Percentiles rank a stretch among this genome's conserved stretches.
Evolutionary conservation across 2,113 vertebrate genomes (phyloP).

Genomic region (Callaeas wilsoni): DNA sequence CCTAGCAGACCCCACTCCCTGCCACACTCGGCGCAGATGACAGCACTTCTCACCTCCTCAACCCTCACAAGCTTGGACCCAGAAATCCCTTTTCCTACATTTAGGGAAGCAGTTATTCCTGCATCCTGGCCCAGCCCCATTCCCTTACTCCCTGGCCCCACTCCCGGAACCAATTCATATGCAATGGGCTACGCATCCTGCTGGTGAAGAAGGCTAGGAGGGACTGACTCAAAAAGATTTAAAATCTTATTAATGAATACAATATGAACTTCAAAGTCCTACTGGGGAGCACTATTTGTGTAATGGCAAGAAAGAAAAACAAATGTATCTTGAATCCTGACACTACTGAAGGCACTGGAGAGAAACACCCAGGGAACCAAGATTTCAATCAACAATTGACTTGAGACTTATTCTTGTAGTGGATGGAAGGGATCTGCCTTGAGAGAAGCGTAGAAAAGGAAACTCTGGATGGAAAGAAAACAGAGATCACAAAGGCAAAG

Average conservation of each 20-base stretch:
- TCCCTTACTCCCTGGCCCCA: neutral
- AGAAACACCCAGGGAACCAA: conserved; percentile 6
- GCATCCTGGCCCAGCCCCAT: neutral
- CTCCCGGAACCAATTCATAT: conserved; percentile 32
- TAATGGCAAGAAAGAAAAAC: conserved; percentile 53
- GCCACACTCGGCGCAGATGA: neutral
- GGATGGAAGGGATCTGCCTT: conserved; percentile 33
- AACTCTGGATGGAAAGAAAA: conserved; percentile 29
- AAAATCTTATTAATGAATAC: conserved; percentile 57
- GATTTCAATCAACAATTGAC: conserved; percentile 34
- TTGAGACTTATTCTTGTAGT: conserved; percentile 33
- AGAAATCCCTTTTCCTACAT: neutral
- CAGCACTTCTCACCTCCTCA: neutral
- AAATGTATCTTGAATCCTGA: conserved; percentile 48
- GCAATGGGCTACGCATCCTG: neutral
- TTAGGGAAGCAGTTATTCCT: neutral
- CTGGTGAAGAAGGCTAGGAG: conserved; percentile 32
- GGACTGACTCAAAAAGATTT: conserved; percentile 25
- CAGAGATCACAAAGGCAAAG: conserved; percentile 14
- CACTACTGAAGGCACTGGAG: neutral
- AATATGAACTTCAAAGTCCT: conserved; percentile 53
- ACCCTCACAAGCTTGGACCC: neutral
- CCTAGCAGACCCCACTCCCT: neutral
- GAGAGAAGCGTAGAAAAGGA: neutral
- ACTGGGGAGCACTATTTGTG: conserved; percentile 30